Evolutionary conservation across 2,113 vertebrate species (phyloP).

Genomic region (Pseudorectes ferrugineus): DNA sequence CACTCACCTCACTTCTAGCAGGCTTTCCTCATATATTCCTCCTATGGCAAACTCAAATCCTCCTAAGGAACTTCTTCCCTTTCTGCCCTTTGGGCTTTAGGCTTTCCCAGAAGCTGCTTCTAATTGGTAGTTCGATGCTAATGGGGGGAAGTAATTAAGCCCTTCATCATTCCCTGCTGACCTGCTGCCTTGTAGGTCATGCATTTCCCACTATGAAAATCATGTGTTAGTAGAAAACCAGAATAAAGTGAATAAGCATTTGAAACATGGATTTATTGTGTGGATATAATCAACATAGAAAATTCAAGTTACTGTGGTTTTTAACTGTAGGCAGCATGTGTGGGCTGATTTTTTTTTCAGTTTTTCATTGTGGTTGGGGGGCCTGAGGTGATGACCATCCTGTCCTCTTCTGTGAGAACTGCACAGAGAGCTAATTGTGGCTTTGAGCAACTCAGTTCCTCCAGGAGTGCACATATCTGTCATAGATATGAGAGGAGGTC

Average conservation of each 20-base stretch:
- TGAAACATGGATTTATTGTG: neutral
- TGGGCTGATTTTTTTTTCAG: neutral
- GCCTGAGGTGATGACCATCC: neutral
- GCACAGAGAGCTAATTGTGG: neutral
- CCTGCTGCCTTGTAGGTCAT: neutral
- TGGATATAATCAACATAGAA: neutral
- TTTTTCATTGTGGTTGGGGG: neutral
- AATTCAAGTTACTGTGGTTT: neutral
- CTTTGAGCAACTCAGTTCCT: neutral
- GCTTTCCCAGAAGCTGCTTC: neutral
- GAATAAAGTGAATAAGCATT: neutral
- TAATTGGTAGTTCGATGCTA: neutral
- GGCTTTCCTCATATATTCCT: neutral
- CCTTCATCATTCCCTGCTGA: neutral
- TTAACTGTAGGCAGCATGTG: neutral
- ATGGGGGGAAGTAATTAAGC: neutral
- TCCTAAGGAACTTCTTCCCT: neutral
- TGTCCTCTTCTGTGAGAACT: neutral
- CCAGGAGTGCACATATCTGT: neutral
- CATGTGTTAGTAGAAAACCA: neutral
- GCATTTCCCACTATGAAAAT: neutral
- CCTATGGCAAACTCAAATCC: neutral
- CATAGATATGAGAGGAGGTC: neutral
- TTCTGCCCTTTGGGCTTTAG: neutral
- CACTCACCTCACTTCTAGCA: neutral